Evolutionary conservation across 53 echinoderm and acorn worm genomes (phyloP).

Genomic region (Pentamera pediparva): DNA sequence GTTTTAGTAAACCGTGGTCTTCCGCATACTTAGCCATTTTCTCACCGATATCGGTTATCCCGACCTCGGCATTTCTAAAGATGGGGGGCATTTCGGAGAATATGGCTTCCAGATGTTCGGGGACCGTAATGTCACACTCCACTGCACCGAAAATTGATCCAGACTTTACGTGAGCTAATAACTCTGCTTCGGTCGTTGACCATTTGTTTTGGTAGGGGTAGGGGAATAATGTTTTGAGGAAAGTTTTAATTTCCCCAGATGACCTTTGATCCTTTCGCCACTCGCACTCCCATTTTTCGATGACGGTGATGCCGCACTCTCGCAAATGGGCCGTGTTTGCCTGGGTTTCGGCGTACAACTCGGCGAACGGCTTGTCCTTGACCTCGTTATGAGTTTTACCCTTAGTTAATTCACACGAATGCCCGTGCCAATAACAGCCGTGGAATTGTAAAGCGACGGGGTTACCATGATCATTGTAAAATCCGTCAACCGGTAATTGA

Average conservation of each 20-base stretch:
- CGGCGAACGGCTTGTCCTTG: not conserved
- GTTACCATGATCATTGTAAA: too few relatives aligned
- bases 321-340: not conserved
- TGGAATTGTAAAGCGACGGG: too few relatives aligned
- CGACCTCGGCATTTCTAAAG: constrained; percentile 30
- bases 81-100: constrained; percentile 56
- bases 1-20: not conserved
- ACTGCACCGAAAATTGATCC: constrained; percentile 16
- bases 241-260: not conserved
- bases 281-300: constrained; percentile 2
- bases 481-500: too few relatives aligned
- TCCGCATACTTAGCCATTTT: constrained; percentile 30
- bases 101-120: not conserved
- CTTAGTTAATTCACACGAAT: not conserved
- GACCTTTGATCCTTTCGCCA: not conserved
- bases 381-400: not conserved
- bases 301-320: not conserved
- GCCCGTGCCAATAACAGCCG: too few relatives aligned
- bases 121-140: constrained; percentile 37
- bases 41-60: constrained; percentile 42
- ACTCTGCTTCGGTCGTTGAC: not conserved
- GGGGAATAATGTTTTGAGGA: not conserved
- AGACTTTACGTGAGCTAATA: not conserved
- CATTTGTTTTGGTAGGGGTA: constrained; percentile 9
- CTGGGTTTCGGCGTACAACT: not conserved